Evolutionary conservation across 1,140 invertebrate genomes (phyloP).

Genomic region (Steinernema khuongi): DNA sequence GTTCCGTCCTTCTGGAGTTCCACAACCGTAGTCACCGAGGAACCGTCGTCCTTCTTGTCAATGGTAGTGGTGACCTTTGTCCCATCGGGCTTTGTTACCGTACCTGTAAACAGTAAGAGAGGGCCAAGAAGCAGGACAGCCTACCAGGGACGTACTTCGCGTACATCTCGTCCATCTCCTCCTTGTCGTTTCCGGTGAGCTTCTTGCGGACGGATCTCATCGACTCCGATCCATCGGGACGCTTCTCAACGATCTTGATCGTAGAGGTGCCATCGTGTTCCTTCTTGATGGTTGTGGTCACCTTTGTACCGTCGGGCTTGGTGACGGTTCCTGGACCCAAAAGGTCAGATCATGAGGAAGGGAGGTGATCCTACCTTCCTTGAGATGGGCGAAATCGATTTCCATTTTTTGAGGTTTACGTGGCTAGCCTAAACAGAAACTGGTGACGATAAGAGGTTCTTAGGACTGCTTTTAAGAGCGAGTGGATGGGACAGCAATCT

Average conservation of each 20-base stretch:
- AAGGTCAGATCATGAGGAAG: too few relatives aligned
- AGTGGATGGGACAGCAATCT: too few relatives aligned
- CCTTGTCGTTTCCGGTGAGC: background rate
- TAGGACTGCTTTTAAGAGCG: too few relatives aligned
- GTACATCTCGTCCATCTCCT: background rate
- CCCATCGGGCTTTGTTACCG: background rate
- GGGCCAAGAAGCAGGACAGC: background rate
- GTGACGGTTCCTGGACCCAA: background rate
- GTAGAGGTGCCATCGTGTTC: background rate
- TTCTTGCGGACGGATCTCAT: background rate
- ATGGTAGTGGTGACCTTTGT: background rate
- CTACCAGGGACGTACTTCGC: background rate
- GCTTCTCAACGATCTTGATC: background rate
- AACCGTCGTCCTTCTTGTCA: background rate
- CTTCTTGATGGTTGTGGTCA: background rate
- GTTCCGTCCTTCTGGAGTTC: background rate
- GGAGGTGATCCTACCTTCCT: too few relatives aligned
- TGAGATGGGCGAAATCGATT: too few relatives aligned
- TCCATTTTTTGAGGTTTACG: too few relatives aligned
- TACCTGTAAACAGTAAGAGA: background rate
- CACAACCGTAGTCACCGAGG: background rate
- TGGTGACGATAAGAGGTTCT: too few relatives aligned
- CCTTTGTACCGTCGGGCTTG: background rate
- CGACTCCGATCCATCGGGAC: background rate
- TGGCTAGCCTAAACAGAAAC: too few relatives aligned